Evolutionary conservation across 2,113 vertebrate species (phyloP).

Genomic region (Thinocorus orbignyianus): DNA sequence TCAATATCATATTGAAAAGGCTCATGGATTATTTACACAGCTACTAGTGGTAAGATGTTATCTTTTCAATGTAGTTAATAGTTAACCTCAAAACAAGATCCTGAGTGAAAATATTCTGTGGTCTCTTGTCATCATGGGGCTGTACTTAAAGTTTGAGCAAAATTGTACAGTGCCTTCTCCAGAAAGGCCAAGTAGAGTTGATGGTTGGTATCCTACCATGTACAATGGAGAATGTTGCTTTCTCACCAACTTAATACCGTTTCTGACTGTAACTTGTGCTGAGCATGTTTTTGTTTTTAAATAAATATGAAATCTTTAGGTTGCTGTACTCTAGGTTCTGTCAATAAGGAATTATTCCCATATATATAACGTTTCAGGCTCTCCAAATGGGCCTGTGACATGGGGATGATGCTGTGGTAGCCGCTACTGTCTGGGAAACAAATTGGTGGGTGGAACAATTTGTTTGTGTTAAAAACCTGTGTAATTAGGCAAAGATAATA

Average conservation of each 20-base stretch:
- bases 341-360: not conserved
- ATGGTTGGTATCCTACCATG: not conserved
- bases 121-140: not conserved
- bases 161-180: not conserved
- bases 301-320: not conserved
- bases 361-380: not conserved
- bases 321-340: not conserved
- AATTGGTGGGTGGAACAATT: not conserved
- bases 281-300: not conserved
- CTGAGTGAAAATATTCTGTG: not conserved
- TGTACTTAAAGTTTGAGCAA: not conserved
- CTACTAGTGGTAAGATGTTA: not conserved
- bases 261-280: not conserved
- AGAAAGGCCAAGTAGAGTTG: not conserved
- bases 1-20: not conserved
- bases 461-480: not conserved
- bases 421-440: not conserved
- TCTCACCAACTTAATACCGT: not conserved
- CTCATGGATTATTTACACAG: not conserved
- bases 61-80: not conserved
- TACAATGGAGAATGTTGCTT: not conserved
- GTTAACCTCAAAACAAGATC: not conserved
- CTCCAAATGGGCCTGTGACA: fast-evolving
- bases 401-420: fast-evolving
- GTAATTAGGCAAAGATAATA: not conserved